A percentile compares a stretch with the other conserved stretches of the same genome.
Evolutionary conservation across 2,113 vertebrate genomes (phyloP).

Genomic region (Alectura lathami): DNA sequence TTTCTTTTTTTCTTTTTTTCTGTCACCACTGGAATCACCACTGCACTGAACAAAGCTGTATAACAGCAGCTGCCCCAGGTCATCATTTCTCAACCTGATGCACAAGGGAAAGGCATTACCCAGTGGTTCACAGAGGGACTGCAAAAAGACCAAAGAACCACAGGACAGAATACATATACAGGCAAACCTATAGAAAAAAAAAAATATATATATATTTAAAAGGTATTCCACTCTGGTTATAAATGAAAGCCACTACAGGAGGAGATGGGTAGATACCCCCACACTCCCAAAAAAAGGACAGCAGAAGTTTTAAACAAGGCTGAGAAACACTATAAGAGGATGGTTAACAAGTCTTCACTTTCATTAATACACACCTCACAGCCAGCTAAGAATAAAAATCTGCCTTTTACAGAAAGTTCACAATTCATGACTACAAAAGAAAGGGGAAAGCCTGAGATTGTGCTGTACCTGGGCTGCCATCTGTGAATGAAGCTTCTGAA

Average conservation of each 20-base stretch:
- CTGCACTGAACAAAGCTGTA: neutral
- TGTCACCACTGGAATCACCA: neutral
- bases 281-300: neutral
- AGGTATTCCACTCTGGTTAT: neutral
- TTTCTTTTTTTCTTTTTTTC: neutral
- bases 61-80: neutral
- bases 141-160: slow-evolving; percentile 1
- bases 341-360: neutral
- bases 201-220: neutral
- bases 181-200: neutral
- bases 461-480: slow-evolving; percentile 88
- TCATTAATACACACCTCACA: neutral
- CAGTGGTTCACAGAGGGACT: neutral
- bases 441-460: slow-evolving; percentile 27
- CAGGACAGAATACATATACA: neutral
- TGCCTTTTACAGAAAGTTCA: neutral
- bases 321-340: neutral
- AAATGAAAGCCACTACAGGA: neutral
- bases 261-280: neutral
- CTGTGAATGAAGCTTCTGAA: slow-evolving; percentile 90
- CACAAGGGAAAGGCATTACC: neutral
- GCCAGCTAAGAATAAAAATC: neutral
- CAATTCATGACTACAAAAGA: neutral
- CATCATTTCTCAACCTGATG: neutral
- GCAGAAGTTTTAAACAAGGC: neutral